These are phyloP conservation scores for Rhinoderma darwinii DNA, from an alignment of 2,113 vertebrate genomes.

Conservation along the genomic window DNA sequence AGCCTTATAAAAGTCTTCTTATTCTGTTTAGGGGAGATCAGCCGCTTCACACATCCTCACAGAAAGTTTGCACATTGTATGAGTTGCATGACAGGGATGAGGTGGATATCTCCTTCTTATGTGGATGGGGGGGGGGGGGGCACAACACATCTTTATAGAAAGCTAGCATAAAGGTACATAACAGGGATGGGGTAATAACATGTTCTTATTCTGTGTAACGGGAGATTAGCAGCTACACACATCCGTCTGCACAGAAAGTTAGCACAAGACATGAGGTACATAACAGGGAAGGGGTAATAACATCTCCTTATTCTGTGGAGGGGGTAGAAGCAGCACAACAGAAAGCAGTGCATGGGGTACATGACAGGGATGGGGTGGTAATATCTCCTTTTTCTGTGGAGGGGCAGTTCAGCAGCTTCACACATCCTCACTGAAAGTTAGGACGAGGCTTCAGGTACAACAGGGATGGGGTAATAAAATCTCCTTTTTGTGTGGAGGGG, in stretches of 20 bases:
- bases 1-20: neutral
- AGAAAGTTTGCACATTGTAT: no score
- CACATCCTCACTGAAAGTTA: conserved; percentile 78
- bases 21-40: neutral
- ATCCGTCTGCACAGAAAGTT: neutral
- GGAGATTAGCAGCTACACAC: neutral
- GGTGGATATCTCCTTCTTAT: no score
- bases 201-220: neutral
- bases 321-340: no score
- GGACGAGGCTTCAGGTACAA: conserved; percentile 65
- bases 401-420: neutral
- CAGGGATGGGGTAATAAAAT: neutral
- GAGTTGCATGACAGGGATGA: no score
- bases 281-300: neutral
- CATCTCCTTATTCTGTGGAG: no score
- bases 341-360: no score
- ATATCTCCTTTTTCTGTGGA: no score
- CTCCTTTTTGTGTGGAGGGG: neutral
- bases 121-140: no score
- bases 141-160: neutral
- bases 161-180: neutral
- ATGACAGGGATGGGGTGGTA: no score
- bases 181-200: neutral
- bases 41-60: neutral
- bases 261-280: neutral